Percentiles rank a stretch among this genome's conserved stretches.
phyloP scores from a whole-genome alignment of 2,888 invertebrate genomes.

The Stenodema calcarata region DNA sequence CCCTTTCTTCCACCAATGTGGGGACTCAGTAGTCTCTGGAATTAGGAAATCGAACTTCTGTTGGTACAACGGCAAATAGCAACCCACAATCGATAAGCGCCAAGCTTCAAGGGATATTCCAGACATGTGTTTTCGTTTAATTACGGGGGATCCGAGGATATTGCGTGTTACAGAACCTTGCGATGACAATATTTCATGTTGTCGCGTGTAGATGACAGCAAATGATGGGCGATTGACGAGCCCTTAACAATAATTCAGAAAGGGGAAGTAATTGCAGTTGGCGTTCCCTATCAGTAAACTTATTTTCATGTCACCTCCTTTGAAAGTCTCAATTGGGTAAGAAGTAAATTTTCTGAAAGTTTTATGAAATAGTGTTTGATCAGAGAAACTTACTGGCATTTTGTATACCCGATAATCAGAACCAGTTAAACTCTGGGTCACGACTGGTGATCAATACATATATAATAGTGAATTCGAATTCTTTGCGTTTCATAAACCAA shows the following conservation, averaged over 20 bases:
- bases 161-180: neutral
- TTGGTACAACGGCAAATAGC: too few species aligned
- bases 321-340: neutral
- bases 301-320: neutral
- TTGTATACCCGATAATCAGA: too few species aligned
- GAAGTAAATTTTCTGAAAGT: neutral
- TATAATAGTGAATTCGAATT: too few species aligned
- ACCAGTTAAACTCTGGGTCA: too few species aligned
- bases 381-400: too few species aligned
- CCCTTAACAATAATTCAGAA: neutral
- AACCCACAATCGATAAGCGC: too few species aligned
- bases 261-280: neutral
- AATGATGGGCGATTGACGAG: conserved; percentile 6
- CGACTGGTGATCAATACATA: too few species aligned
- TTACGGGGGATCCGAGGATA: neutral
- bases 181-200: neutral
- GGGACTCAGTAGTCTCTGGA: too few species aligned
- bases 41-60: too few species aligned
- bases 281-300: neutral
- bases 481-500: too few species aligned
- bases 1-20: too few species aligned
- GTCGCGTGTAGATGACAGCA: neutral
- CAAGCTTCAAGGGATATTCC: too few species aligned
- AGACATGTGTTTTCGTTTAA: neutral
- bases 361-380: neutral